Percentiles rank a stretch among this genome's conserved stretches.
Conservation (phyloP, 2,888 invertebrate species). For the Yponomeuta cagnagella region DNA sequence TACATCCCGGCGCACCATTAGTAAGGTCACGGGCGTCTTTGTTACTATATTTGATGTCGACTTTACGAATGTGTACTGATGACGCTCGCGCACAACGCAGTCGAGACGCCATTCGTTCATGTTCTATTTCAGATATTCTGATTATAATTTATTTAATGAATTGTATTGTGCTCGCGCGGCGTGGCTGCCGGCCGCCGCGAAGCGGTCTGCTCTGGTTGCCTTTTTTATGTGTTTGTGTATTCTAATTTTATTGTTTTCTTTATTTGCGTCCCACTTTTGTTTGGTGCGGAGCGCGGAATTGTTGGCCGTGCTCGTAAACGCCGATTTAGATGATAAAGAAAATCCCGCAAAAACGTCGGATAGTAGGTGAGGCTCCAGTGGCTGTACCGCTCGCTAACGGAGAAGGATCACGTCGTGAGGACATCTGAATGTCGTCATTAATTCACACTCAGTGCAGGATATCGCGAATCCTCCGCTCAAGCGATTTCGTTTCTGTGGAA, state of each 20-base stretch:
- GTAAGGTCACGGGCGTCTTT: background rate
- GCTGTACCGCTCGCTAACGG: too few relatives aligned
- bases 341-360: constrained; percentile 53
- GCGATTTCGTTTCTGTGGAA: too few relatives aligned
- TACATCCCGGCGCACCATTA: too few relatives aligned
- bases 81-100: background rate
- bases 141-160: constrained; percentile 7
- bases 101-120: background rate
- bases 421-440: too few relatives aligned
- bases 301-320: constrained; percentile 72
- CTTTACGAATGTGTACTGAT: background rate
- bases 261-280: constrained; percentile 76
- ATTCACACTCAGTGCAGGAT: too few relatives aligned
- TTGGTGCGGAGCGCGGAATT: constrained; percentile 70
- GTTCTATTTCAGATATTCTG: background rate
- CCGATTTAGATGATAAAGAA: constrained; percentile 75
- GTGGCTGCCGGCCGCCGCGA: constrained; percentile 16
- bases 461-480: too few relatives aligned
- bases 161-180: constrained; percentile 3
- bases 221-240: constrained; percentile 75
- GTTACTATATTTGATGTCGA: background rate
- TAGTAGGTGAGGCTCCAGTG: background rate
- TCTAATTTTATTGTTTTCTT: constrained; percentile 77
- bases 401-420: too few relatives aligned
- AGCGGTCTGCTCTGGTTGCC: constrained; percentile 58